A percentile compares a stretch with the other conserved stretches of the same genome.
Evolutionary conservation across 2,888 invertebrate species (phyloP).

Genomic region (Brachypterus glaber): DNA sequence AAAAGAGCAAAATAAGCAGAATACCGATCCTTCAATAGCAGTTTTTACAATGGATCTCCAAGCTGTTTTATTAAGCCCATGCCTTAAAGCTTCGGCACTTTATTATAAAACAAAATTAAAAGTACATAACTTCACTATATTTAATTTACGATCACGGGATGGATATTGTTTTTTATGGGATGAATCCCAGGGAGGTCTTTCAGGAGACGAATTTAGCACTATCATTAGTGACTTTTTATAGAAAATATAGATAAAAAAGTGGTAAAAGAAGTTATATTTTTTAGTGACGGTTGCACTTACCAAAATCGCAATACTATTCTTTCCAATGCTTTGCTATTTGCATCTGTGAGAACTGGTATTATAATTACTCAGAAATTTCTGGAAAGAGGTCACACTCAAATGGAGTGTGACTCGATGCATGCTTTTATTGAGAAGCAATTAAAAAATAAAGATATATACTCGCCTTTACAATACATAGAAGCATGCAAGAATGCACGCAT

Average conservation of each 20-base stretch:
- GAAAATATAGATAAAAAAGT: slow-evolving; percentile 3
- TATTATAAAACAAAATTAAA: slow-evolving; percentile 17
- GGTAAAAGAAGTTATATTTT: slow-evolving; percentile 7
- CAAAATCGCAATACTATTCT: slow-evolving; percentile 12
- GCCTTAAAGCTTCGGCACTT: slow-evolving; percentile 11
- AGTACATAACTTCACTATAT: slow-evolving; percentile 16
- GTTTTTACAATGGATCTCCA: slow-evolving; percentile 16
- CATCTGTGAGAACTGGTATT: no score
- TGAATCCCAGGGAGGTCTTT: slow-evolving; percentile 14
- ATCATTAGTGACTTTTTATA: background rate
- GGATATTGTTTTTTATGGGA: slow-evolving; percentile 17
- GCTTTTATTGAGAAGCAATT: no score
- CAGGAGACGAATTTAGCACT: slow-evolving; percentile 13
- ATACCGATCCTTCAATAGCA: slow-evolving; percentile 3
- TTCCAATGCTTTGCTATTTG: slow-evolving; percentile 8
- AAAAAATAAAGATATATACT: no score
- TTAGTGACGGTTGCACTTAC: slow-evolving; percentile 9
- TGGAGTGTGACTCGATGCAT: no score
- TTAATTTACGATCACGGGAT: slow-evolving; percentile 12
- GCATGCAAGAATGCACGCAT: no score
- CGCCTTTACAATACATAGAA: no score
- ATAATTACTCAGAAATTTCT: slow-evolving; percentile 3
- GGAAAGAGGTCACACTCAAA: slow-evolving; percentile 9
- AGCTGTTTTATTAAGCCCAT: slow-evolving; percentile 12
- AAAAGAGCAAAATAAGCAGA: slow-evolving; percentile 11